Conservation (phyloP, 2,888 invertebrate species). For the Tenthredo livida region DNA sequence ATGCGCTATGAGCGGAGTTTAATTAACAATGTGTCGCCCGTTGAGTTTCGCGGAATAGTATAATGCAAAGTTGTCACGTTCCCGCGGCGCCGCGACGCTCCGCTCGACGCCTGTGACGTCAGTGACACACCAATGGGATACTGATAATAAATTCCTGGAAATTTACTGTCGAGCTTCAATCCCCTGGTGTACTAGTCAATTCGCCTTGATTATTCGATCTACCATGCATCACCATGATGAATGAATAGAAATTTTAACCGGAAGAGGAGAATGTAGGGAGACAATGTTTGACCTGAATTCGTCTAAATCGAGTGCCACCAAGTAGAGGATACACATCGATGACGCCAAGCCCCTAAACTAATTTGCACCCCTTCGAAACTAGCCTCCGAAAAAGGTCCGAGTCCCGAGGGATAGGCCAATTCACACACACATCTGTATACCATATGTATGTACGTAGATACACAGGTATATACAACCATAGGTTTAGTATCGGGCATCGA, state of each 20-base stretch:
- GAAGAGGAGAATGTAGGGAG: not conserved
- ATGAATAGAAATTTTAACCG: not conserved
- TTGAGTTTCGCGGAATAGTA: conserved; percentile 46
- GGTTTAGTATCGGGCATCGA: conserved; percentile 40
- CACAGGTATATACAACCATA: not conserved
- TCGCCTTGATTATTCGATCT: not conserved
- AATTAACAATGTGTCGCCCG: conserved; percentile 72
- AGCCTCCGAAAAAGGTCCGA: conserved; percentile 24
- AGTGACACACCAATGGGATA: conserved; percentile 14
- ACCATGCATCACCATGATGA: not conserved
- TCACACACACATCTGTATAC: conserved; percentile 6
- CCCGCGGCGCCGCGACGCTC: not conserved
- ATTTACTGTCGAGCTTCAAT: not conserved
- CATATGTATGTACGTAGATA: not conserved
- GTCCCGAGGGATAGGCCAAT: conserved; percentile 42
- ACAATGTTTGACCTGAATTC: conserved; percentile 6
- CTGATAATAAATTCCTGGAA: conserved; percentile 37
- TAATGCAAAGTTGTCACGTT: conserved; percentile 48
- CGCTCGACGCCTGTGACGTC: not conserved
- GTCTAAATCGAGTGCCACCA: not conserved
- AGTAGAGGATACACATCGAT: not conserved
- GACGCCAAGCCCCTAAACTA: conserved; percentile 30
- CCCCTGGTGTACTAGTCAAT: not conserved
- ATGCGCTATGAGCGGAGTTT: conserved; percentile 70
- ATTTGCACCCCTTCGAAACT: conserved; percentile 36